Base-by-base conservation (phyloP, 2,888 invertebrate genomes). In the Nasonia oneida region DNA sequence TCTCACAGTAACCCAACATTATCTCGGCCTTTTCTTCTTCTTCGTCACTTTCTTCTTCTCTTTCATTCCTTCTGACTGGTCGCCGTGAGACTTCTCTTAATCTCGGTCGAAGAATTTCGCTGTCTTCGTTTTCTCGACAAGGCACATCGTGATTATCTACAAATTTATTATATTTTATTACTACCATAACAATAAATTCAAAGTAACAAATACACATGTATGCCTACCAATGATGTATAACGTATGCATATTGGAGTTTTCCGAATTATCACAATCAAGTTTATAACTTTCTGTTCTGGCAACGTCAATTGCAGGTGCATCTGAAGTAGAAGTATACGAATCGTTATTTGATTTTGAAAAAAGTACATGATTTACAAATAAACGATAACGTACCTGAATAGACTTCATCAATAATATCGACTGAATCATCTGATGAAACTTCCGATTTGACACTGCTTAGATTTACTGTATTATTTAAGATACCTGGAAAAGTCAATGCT, bases 1-100 rank as follows among this genome's bases (percentile, higher is more conserved):
- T 84, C 4, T 47, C 71, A n/a, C 83, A 83, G n/a, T 82, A 82
- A 47, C 33, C 81, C 74, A 12, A 8, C 29, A 61, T 61, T 0
- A 18, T 6, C 2, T 61, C 23, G 10, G 0, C 18, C 1, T 61
- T 2, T 23, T n/a, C 23, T 61, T n/a, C 23, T 10, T 10, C 23
- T 61, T 61, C 61, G 12, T 14, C 18, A 10, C 15, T 33, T 18
- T 29, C 33, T 6, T 23, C 57, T 15, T 14, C 57, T 33, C n/a
- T 47, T 57, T 47, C 57, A 18, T 39, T 12, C 12, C 18, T 53
- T 53, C 5, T 53, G 18, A 3, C 3, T 18, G 53, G 3, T 2
- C 3, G 4, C 18, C 53, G 53, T 53, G 53, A 10, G 5, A 5
- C 18, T 18, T 15, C 18, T 18, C 18, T 15, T 53, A 18, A 18